Evolutionary conservation across 2,797 vertebrate species (phyloP), one percentile per base, ranked within the genome.

Genomic region (Thamnophis elegans): DNA sequence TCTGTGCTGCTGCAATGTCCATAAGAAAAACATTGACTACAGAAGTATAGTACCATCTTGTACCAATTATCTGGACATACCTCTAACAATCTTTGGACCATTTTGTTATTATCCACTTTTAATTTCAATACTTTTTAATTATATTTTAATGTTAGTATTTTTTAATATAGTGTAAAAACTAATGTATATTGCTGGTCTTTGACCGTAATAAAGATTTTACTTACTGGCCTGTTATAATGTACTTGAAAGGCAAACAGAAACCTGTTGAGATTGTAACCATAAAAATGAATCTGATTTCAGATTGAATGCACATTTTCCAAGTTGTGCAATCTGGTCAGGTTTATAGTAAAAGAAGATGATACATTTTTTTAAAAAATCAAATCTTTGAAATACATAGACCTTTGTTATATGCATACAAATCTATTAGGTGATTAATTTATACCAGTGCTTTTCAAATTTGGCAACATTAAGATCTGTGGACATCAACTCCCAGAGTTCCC

Each of bases 361-460:
- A 87, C 89, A 95, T 58, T 53, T 2, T 85, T 53, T 54, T n/a
- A 93, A 73, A 91, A 88, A 32, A 68, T 9, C 18, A 94, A 78
- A 20, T 90, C 25, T 16, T 68, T 89, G 85, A 59, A 89, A 85
- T 78, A 82, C 65, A 89, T 89, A 92, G 88, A 32, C 11, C 7
- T 93, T 94, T 95, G 26, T 88, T 53, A 26, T 25, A 65, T 36
- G 18, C 25, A 55, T n/a, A 60, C 42, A 59, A 47, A 87, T 3
- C 14, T 42, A 32, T 58, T 56, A 62, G 59, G 85, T 78, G 89
- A 13, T 86, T 53, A 94, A 62, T 32, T 82, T 56, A 78, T 78
- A 78, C 18, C 36, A 42, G 20, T 47, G 36, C 22, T 78, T 36
- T 78, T 47, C 36, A 78, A 78, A 78, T 42, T 78, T 42, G 73